A percentile compares a stretch with the other conserved stretches of the same genome.
phyloP scores from a whole-genome alignment of 2,113 vertebrate species.

The Chamaea fasciata region DNA sequence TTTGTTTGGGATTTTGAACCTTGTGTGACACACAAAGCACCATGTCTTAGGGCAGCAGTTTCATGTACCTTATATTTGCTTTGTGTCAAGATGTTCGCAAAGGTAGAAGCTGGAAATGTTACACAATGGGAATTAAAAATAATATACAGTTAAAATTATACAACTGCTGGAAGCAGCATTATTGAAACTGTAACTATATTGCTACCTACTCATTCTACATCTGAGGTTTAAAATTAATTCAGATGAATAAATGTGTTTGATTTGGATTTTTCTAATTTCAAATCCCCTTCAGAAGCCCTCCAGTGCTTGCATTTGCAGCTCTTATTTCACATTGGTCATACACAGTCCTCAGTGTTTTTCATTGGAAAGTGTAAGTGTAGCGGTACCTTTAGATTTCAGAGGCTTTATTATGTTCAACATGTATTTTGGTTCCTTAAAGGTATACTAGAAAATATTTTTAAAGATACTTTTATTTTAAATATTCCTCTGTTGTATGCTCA shows the following conservation, averaged over 20 bases:
- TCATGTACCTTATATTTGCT: not conserved
- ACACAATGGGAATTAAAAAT: not conserved
- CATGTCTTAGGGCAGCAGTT: not conserved
- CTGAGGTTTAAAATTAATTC: not conserved
- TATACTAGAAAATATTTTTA: not conserved
- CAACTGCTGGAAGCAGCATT: not conserved
- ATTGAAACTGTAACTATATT: not conserved
- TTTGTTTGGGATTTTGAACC: not conserved
- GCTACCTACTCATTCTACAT: not conserved
- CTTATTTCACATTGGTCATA: not conserved
- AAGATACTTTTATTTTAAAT: not conserved
- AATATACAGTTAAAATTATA: not conserved
- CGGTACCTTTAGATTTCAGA: not conserved
- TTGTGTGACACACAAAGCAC: not conserved
- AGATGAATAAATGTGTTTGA: not conserved
- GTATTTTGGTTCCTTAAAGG: not conserved
- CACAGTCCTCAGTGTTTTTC: not conserved
- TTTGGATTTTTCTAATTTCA: not conserved
- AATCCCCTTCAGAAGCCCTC: not conserved
- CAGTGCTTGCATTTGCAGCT: not conserved
- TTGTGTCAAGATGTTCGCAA: not conserved
- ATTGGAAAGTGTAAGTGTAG: not conserved
- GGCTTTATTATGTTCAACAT: not conserved
- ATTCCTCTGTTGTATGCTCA: not conserved
- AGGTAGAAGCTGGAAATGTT: not conserved